phyloP scores from a whole-genome alignment of 2,797 vertebrate genomes.

The Glossophaga mutica region DNA sequence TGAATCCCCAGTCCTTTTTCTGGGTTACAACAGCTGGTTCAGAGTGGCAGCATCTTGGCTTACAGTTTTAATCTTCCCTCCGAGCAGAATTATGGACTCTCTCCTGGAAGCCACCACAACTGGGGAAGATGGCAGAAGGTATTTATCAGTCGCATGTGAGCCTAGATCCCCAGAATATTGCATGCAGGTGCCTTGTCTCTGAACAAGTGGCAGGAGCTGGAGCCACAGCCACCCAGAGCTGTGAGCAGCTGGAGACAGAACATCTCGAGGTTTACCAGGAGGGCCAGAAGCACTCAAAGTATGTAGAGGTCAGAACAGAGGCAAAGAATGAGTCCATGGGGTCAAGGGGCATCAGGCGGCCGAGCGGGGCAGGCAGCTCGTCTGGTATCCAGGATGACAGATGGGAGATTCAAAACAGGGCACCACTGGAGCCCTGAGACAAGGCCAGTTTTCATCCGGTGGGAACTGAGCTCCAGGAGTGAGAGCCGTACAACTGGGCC shows the following conservation, averaged over 20 bases:
- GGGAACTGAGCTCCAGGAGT: neutral
- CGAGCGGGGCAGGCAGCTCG: neutral
- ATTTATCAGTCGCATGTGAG: neutral
- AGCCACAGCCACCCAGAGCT: neutral
- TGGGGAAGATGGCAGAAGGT: neutral
- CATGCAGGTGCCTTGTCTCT: neutral
- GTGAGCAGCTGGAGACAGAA: neutral
- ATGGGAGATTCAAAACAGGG: slow-evolving; percentile 31
- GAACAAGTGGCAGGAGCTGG: neutral
- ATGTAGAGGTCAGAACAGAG: slow-evolving; percentile 11
- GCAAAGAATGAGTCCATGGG: neutral
- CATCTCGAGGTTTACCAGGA: neutral
- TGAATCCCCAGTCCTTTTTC: neutral
- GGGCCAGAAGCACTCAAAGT: slow-evolving; percentile 4
- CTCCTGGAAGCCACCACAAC: slow-evolving; percentile 3
- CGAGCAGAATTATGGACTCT: slow-evolving; percentile 34
- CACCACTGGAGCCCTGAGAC: neutral
- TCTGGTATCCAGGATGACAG: slow-evolving; percentile 36
- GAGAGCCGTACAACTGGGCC: neutral
- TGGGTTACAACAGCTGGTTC: neutral
- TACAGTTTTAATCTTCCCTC: neutral
- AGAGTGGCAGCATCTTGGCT: neutral
- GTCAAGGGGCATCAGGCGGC: slow-evolving; percentile 28
- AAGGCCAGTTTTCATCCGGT: neutral
- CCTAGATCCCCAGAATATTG: neutral